phyloP scores from a whole-genome alignment of 2,888 invertebrate genomes.

The Clitarchus hookeri region DNA sequence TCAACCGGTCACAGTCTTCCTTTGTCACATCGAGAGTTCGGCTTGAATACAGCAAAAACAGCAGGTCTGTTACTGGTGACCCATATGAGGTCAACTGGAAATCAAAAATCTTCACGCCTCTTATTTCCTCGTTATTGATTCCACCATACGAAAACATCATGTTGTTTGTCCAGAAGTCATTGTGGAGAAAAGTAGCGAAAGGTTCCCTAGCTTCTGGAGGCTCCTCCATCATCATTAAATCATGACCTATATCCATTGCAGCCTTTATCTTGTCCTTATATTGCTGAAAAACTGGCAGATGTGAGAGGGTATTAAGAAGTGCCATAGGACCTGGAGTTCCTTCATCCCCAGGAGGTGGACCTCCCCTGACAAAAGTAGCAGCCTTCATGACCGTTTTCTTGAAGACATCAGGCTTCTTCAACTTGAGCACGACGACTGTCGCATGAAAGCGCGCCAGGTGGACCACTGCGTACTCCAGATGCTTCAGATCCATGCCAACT shows the following conservation, averaged over 20 bases:
- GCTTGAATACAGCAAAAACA: constrained; percentile 62
- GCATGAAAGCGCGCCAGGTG: constrained; percentile 64
- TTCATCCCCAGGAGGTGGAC: constrained; percentile 45
- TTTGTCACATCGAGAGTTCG: constrained; percentile 55
- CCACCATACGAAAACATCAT: constrained; percentile 59
- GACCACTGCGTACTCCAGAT: constrained; percentile 56
- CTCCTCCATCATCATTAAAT: not conserved
- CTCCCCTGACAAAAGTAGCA: constrained; percentile 18
- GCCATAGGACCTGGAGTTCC: constrained; percentile 47
- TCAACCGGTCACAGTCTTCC: constrained; percentile 57
- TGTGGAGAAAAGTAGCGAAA: constrained; percentile 61
- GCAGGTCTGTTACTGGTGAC: constrained; percentile 59
- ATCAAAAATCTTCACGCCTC: constrained; percentile 62
- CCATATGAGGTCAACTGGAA: constrained; percentile 62
- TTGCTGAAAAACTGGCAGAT: constrained; percentile 34
- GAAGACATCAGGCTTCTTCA: constrained; percentile 56
- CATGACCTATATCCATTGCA: constrained; percentile 20
- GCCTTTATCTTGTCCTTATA: constrained; percentile 35
- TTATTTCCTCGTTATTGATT: constrained; percentile 46
- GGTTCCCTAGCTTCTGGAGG: constrained; percentile 49
- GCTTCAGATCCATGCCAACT: constrained; percentile 58
- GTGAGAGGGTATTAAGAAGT: constrained; percentile 15
- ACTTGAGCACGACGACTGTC: constrained; percentile 60
- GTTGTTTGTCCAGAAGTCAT: constrained; percentile 67
- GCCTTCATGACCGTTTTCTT: constrained; percentile 50